phyloP scores from a whole-genome alignment of 2,113 vertebrate genomes.

The Cairina moschata region DNA sequence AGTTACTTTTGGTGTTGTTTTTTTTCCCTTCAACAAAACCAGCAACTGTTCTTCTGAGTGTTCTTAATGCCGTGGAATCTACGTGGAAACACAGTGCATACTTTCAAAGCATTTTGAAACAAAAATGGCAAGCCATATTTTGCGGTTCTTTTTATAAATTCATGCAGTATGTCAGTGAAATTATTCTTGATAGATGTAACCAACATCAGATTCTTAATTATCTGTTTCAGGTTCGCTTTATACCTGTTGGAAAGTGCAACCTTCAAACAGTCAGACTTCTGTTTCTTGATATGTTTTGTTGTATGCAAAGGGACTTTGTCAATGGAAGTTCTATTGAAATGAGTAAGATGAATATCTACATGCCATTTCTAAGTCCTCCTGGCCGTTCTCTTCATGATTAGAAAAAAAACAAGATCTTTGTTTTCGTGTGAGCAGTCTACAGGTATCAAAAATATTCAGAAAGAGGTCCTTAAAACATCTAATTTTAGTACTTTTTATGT shows the following conservation, averaged over 20 bases:
- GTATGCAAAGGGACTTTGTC: background rate
- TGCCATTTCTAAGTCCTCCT: background rate
- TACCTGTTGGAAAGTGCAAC: background rate
- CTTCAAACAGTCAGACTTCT: background rate
- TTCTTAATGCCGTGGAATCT: background rate
- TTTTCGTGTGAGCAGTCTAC: background rate
- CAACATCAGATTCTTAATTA: background rate
- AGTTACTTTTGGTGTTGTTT: background rate
- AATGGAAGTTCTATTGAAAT: background rate
- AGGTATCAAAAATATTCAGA: background rate
- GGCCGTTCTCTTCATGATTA: background rate
- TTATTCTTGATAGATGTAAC: background rate
- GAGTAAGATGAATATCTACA: background rate
- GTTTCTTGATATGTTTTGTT: background rate
- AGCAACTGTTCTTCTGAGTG: background rate
- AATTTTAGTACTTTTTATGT: background rate
- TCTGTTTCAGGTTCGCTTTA: background rate
- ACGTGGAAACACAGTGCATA: background rate
- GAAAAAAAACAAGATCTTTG: background rate
- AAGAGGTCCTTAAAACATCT: background rate
- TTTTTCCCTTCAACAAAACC: constrained; percentile 10
- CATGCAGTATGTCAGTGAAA: background rate
- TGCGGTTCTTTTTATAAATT: background rate
- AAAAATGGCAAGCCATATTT: background rate
- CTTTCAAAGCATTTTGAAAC: background rate